These are phyloP conservation scores for Nephila pilipes DNA, from an alignment of 1,140 invertebrate species.

Conservation along the genomic window DNA sequence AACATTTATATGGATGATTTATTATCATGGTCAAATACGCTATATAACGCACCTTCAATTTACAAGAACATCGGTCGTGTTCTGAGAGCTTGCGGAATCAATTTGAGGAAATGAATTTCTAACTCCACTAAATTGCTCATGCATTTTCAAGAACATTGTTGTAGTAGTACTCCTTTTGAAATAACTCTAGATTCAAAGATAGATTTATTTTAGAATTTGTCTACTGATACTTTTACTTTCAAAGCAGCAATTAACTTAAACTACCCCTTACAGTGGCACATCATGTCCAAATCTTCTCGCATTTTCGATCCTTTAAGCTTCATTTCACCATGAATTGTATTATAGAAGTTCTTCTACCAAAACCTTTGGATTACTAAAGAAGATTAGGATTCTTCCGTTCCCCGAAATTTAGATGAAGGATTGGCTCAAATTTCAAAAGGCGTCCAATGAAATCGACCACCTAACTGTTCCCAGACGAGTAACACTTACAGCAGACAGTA, in stretches of 20 bases:
- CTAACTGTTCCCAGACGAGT: background rate
- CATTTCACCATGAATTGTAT: too few species aligned
- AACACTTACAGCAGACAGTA: background rate
- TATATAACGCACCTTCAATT: background rate
- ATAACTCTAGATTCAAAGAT: background rate
- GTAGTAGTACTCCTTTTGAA: background rate
- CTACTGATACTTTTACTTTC: background rate
- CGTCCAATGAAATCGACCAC: background rate
- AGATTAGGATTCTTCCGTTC: too few species aligned
- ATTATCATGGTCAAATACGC: background rate
- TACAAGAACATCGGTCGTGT: background rate
- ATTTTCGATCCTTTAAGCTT: too few species aligned
- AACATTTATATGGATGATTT: background rate
- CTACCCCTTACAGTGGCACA: background rate
- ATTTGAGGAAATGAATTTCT: background rate
- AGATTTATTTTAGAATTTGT: background rate
- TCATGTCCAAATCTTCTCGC: too few species aligned
- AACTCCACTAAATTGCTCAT: background rate
- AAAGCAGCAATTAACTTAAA: background rate
- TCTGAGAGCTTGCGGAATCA: background rate
- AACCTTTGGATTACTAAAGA: too few species aligned
- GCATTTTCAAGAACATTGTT: background rate
- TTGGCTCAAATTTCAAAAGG: background rate
- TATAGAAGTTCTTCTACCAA: too few species aligned
- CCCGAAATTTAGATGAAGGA: too few species aligned